Conservation (phyloP, 2,113 vertebrate genomes). For the Rhinogobius similis region DNA sequence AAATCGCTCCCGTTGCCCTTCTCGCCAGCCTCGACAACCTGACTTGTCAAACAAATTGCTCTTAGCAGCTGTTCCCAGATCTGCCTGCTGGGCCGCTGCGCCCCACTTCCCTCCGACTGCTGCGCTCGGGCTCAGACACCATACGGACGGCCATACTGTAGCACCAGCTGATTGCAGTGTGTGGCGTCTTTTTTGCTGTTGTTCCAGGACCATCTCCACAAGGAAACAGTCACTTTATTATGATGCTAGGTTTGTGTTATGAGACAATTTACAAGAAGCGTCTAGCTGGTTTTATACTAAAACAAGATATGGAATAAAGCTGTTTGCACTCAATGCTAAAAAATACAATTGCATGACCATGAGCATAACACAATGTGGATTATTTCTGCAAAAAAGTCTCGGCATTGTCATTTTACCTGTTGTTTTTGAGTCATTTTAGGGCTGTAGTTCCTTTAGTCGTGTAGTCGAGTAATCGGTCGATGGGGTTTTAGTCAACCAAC, state of each 20-base stretch:
- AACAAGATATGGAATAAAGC: no score
- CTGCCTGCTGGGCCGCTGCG: conserved; percentile 54
- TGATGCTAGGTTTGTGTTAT: background rate
- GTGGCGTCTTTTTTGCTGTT: background rate
- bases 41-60: conserved; percentile 70
- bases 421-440: no score
- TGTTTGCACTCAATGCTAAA: no score
- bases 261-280: background rate
- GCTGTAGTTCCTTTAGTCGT: no score
- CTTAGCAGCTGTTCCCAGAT: conserved; percentile 67
- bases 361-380: no score
- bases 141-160: conserved; percentile 50
- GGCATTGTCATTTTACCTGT: no score
- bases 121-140: conserved; percentile 52
- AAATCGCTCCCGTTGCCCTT: conserved; percentile 29
- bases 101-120: conserved; percentile 40
- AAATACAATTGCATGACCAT: no score
- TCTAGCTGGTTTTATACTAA: background rate
- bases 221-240: background rate
- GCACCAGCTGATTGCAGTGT: conserved; percentile 7
- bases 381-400: no score
- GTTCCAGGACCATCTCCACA: background rate
- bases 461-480: no score
- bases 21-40: conserved; percentile 41
- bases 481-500: no score